A percentile compares a stretch with the other conserved stretches of the same genome.
phyloP scores from a whole-genome alignment of 2,113 vertebrate genomes.

The Pituophis catenifer region DNA sequence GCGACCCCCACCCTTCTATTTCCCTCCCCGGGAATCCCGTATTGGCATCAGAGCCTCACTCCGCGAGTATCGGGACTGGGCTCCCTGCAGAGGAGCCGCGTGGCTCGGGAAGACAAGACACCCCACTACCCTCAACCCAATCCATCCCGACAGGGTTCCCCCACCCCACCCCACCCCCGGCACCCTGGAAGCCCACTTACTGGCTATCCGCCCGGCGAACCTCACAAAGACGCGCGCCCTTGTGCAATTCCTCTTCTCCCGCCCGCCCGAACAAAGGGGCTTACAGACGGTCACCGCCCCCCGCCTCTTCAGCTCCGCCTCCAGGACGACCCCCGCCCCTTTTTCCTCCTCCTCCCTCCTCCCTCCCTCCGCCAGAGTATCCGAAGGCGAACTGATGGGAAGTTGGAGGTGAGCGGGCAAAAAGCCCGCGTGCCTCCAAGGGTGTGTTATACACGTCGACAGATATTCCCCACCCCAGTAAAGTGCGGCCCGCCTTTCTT shows the following conservation, averaged over 20 bases:
- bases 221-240: neutral
- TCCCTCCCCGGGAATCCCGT: neutral
- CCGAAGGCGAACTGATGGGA: neutral
- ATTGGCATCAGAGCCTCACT: neutral
- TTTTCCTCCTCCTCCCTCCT: neutral
- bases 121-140: neutral
- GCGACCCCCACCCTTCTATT: neutral
- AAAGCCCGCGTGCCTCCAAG: neutral
- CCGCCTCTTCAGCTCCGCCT: neutral
- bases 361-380: neutral
- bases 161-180: too few species aligned
- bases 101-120: neutral
- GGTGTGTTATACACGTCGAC: neutral
- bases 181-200: neutral
- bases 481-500: neutral
- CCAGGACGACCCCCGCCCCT: neutral
- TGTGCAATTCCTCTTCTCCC: neutral
- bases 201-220: too few species aligned
- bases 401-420: neutral
- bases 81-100: neutral
- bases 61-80: neutral
- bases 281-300: neutral
- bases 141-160: neutral
- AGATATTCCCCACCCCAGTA: neutral
- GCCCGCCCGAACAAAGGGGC: slow-evolving; percentile 23